These are phyloP conservation scores for Petrocephalus sullivani DNA, from an alignment of 2,797 vertebrate genomes.

Conservation along the genomic window DNA sequence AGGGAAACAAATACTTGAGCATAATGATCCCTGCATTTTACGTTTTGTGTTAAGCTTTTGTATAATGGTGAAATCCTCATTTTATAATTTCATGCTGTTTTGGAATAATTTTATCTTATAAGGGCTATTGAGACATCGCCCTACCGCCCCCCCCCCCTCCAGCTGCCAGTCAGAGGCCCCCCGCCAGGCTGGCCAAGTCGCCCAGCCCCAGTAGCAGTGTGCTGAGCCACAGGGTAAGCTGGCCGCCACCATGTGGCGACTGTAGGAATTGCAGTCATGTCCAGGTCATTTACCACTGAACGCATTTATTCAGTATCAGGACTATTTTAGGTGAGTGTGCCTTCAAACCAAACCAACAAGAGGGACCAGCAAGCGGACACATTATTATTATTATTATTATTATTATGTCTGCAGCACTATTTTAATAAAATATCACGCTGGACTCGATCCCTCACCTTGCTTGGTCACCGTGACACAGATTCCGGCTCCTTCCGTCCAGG, in stretches of 20 bases:
- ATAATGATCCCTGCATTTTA: not conserved
- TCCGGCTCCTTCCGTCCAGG: not conserved
- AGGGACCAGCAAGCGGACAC: not conserved
- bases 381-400: too few species aligned
- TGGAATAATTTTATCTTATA: not conserved
- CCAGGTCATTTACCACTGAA: not conserved
- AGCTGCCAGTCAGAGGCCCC: constrained; percentile 70
- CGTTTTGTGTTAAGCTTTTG: not conserved
- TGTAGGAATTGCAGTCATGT: not conserved
- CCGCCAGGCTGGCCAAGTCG: constrained; percentile 74
- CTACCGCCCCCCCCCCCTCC: constrained; percentile 50
- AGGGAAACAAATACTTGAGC: not conserved
- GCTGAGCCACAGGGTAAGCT: constrained; percentile 74
- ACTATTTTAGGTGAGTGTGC: not conserved
- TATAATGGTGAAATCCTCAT: not conserved
- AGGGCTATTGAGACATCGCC: not conserved
- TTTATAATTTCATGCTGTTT: not conserved
- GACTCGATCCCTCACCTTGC: not conserved
- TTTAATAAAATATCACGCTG: not conserved
- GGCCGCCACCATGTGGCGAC: not conserved
- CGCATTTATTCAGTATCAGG: too few species aligned
- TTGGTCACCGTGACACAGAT: not conserved
- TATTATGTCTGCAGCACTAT: not conserved
- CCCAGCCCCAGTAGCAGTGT: constrained; percentile 77
- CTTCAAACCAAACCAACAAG: not conserved